Conservation (phyloP, 1,140 invertebrate genomes). For the Monochamus saltuarius region DNA sequence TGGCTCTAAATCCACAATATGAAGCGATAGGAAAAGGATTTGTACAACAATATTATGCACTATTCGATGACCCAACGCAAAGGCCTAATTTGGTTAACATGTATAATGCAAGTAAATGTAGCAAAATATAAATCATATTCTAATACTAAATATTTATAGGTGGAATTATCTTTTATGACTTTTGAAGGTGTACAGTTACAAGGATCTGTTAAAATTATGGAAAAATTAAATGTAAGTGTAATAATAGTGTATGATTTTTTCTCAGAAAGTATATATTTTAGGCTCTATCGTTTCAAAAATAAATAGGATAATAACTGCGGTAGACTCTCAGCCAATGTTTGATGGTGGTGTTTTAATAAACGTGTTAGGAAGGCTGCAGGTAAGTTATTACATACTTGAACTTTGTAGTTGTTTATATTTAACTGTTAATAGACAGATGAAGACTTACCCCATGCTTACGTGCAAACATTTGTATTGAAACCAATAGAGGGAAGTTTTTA, state of each 20-base stretch:
- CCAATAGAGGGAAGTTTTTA: conserved; percentile 82
- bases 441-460: conserved; percentile 87
- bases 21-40: conserved; percentile 91
- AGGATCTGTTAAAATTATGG: conserved; percentile 89
- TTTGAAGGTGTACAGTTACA: conserved; percentile 92
- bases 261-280: conserved; percentile 47
- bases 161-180: conserved; percentile 90
- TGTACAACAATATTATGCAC: conserved; percentile 87
- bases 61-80: conserved; percentile 85
- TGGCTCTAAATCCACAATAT: conserved; percentile 86
- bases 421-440: conserved; percentile 73
- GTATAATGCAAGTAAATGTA: conserved; percentile 80
- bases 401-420: not conserved
- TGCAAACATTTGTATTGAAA: conserved; percentile 89
- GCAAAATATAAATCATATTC: conserved; percentile 3
- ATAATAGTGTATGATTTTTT: conserved; percentile 7
- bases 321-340: conserved; percentile 94
- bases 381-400: conserved; percentile 52
- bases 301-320: conserved; percentile 84
- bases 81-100: conserved; percentile 81
- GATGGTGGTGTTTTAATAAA: conserved; percentile 92
- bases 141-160: conserved; percentile 60
- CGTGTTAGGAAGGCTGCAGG: conserved; percentile 90
- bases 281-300: conserved; percentile 90
- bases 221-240: conserved; percentile 84